phyloP scores from a whole-genome alignment of 2,797 vertebrate genomes.

The Chiloscyllium punctatum region DNA sequence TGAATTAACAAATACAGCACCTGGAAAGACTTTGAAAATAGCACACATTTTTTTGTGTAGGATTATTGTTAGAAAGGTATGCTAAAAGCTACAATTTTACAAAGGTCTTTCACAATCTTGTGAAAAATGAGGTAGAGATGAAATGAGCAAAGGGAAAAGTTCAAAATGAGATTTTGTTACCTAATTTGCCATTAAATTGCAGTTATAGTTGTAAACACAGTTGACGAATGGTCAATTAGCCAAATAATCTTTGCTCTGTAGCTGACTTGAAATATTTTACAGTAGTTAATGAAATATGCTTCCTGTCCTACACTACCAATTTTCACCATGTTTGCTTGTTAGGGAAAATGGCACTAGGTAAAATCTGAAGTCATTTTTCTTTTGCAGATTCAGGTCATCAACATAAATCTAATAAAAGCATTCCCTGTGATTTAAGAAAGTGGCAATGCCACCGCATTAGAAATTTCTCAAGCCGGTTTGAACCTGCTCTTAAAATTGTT shows the following conservation, averaged over 20 bases:
- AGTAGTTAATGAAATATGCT: background rate
- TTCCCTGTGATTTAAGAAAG: background rate
- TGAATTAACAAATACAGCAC: background rate
- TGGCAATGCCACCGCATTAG: background rate
- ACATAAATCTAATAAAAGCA: background rate
- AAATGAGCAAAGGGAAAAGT: conserved; percentile 18
- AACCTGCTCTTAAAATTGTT: background rate
- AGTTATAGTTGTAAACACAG: conserved; percentile 16
- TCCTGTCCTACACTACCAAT: background rate
- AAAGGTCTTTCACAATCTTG: background rate
- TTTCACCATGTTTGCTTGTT: background rate
- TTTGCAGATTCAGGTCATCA: background rate
- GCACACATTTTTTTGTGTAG: background rate
- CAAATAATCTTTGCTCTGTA: conserved; percentile 23
- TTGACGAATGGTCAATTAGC: conserved; percentile 15
- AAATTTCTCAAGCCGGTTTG: background rate
- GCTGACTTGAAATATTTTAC: background rate
- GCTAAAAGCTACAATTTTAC: background rate
- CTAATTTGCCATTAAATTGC: conserved; percentile 11
- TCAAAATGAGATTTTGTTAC: background rate
- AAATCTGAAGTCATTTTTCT: conserved; percentile 2
- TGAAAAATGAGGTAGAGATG: background rate
- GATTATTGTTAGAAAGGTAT: background rate
- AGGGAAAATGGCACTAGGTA: background rate
- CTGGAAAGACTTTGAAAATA: background rate